Percentiles rank a stretch among this genome's conserved stretches.
These are phyloP conservation scores for Lepisosteus osseus DNA, from an alignment of 2,113 vertebrate genomes.

Conservation along the genomic window DNA sequence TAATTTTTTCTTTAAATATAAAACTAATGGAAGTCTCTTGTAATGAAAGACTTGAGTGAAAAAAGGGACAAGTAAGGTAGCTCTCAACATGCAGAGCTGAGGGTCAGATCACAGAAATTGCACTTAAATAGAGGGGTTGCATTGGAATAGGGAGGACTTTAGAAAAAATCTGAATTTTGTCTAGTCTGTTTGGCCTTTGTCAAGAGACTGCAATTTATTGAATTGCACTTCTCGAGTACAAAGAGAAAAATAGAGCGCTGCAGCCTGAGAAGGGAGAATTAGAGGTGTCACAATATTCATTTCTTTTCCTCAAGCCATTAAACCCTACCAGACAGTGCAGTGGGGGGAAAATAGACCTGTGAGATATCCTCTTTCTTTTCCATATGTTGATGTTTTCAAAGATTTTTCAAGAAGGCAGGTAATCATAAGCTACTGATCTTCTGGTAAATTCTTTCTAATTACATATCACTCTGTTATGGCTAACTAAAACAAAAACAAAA, in stretches of 20 bases:
- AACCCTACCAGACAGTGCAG: neutral
- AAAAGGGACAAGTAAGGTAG: too few relatives aligned
- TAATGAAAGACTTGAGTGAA: too few relatives aligned
- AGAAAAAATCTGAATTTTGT: conserved; percentile 13
- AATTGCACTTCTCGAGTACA: conserved; percentile 1
- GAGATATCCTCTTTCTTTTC: neutral
- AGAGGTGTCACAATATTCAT: conserved; percentile 9
- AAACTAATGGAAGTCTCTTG: too few relatives aligned
- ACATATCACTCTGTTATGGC: too few relatives aligned
- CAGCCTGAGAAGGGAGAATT: neutral
- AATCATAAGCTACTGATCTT: neutral
- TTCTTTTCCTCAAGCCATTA: neutral
- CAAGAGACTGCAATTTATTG: conserved; percentile 13
- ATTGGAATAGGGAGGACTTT: neutral
- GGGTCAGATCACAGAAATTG: too few relatives aligned
- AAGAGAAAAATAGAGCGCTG: neutral
- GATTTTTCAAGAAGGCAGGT: neutral
- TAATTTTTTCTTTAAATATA: too few relatives aligned
- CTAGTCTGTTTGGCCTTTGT: conserved; percentile 3
- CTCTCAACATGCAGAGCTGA: too few relatives aligned
- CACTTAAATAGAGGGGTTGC: too few relatives aligned
- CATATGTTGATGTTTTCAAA: neutral
- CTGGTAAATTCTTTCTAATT: neutral
- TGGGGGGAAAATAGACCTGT: neutral
- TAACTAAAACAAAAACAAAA: too few relatives aligned